phyloP scores from a whole-genome alignment of 2,113 vertebrate species.

The Willisornis vidua region DNA sequence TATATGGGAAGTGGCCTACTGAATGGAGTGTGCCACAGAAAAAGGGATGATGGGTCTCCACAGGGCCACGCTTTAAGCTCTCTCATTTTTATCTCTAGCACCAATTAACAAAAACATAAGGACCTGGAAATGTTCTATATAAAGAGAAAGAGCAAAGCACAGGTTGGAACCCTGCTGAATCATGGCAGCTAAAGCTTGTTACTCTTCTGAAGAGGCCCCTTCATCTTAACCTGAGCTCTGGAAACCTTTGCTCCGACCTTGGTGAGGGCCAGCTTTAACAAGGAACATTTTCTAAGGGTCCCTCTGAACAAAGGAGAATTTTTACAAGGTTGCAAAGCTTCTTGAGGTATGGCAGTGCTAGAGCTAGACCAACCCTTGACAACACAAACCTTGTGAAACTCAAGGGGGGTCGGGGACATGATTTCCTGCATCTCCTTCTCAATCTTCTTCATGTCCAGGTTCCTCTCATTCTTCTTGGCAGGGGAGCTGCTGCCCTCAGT shows the following conservation, averaged over 20 bases:
- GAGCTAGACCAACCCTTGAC: not conserved
- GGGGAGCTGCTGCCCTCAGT: conserved; percentile 71
- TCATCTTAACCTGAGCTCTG: not conserved
- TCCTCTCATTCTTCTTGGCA: conserved; percentile 66
- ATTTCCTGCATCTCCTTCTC: conserved; percentile 79
- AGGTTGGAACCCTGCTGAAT: not conserved
- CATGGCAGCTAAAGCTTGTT: not conserved
- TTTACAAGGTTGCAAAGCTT: not conserved
- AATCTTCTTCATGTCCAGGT: conserved; percentile 66
- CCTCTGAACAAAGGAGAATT: not conserved
- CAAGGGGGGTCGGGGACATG: conserved; percentile 75
- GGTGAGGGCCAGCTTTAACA: not conserved
- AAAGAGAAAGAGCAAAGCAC: not conserved
- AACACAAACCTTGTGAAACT: conserved; percentile 87
- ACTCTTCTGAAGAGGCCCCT: not conserved
- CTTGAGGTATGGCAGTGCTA: not conserved
- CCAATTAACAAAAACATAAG: not conserved
- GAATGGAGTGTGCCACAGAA: not conserved
- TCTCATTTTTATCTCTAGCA: not conserved
- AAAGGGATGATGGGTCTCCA: not conserved
- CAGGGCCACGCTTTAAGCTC: not conserved
- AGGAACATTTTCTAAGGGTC: not conserved
- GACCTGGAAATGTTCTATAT: not conserved
- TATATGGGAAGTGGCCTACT: not conserved
- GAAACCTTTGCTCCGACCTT: not conserved